These are phyloP conservation scores for Procavia capensis DNA, from an alignment of 2,113 vertebrate species.

Conservation along the genomic window DNA sequence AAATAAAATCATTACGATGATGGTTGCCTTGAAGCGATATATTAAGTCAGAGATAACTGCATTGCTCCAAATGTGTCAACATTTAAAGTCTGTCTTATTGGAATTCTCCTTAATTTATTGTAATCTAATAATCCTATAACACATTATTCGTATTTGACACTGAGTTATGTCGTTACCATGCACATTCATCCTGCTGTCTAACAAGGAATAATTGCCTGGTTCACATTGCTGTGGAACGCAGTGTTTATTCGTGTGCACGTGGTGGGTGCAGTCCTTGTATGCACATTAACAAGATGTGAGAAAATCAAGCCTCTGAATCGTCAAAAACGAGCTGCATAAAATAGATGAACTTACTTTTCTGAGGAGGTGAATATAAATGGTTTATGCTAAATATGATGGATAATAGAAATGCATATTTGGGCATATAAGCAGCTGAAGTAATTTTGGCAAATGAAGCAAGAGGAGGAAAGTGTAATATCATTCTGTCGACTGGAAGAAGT, in stretches of 20 bases:
- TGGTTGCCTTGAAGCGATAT: constrained; percentile 58
- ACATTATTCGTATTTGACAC: constrained; percentile 72
- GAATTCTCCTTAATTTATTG: constrained; percentile 71
- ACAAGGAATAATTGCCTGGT: constrained; percentile 68
- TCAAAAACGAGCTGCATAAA: constrained; percentile 46
- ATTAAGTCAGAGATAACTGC: constrained; percentile 52
- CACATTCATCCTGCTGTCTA: constrained; percentile 51
- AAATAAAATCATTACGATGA: constrained; percentile 66
- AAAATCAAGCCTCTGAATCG: constrained; percentile 50
- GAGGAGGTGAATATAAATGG: constrained; percentile 7
- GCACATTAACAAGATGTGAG: constrained; percentile 57
- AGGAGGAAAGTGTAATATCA: constrained; percentile 58
- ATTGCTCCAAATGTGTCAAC: constrained; percentile 40
- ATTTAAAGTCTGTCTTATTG: constrained; percentile 48
- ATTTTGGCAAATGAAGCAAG: constrained; percentile 61
- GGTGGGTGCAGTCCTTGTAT: constrained; percentile 72
- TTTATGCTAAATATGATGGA: background rate
- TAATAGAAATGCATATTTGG: constrained; percentile 60
- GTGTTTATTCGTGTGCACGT: constrained; percentile 69
- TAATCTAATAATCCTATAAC: constrained; percentile 63
- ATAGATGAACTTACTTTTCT: background rate
- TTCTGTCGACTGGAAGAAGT: constrained; percentile 65
- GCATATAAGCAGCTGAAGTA: background rate
- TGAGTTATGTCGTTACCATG: constrained; percentile 59
- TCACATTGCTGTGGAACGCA: constrained; percentile 54